Evolutionary conservation across 2,113 vertebrate genomes (phyloP).

Genomic region (Cairina moschata): DNA sequence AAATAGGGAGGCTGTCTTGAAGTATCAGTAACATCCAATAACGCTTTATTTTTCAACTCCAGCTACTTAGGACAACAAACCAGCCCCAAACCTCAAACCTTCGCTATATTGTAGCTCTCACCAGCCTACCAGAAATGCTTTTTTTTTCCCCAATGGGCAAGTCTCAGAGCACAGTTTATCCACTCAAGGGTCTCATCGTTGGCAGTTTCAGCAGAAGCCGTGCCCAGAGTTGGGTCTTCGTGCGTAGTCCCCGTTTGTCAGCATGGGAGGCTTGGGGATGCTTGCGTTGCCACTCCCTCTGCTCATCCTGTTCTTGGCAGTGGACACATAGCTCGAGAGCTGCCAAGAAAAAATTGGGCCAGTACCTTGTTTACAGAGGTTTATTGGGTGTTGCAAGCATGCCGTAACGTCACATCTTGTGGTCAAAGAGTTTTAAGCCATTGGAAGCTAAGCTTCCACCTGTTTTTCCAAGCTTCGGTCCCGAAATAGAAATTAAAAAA

Average conservation of each 20-base stretch:
- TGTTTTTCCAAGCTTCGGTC: neutral
- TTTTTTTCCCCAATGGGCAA: neutral
- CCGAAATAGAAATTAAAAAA: neutral
- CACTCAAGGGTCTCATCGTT: accelerated
- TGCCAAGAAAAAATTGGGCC: neutral
- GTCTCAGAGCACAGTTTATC: neutral
- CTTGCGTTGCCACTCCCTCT: neutral
- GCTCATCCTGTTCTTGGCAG: neutral
- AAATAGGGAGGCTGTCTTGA: neutral
- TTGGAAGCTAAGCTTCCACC: neutral
- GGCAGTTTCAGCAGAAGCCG: neutral
- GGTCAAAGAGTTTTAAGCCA: neutral
- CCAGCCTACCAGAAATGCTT: neutral
- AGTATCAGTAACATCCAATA: neutral
- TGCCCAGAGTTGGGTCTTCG: accelerated
- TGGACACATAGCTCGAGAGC: neutral
- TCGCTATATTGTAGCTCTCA: neutral
- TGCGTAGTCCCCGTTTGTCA: neutral
- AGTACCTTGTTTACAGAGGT: neutral
- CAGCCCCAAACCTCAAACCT: neutral
- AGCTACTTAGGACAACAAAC: neutral
- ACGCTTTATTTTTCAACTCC: neutral
- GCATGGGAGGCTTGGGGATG: neutral
- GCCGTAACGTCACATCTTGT: neutral
- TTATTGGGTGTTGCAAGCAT: neutral